Evolutionary conservation across 2,797 vertebrate species (phyloP).

Genomic region (Threskiornis aethiopicus): DNA sequence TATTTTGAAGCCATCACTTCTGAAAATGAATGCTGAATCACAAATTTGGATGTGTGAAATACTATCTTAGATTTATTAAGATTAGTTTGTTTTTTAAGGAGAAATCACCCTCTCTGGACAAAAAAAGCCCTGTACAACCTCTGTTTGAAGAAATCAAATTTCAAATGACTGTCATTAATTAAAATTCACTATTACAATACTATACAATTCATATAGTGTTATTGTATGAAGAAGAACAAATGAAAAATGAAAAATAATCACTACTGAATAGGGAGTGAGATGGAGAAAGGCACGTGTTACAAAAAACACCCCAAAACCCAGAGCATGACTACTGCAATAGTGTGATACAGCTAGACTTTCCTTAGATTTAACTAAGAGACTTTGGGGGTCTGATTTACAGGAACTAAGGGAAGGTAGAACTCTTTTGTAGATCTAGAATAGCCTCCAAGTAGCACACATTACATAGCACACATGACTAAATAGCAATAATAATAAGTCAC

Average conservation of each 20-base stretch:
- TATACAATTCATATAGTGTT: neutral
- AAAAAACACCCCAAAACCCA: neutral
- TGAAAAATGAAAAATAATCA: neutral
- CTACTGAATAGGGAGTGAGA: neutral
- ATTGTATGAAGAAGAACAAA: neutral
- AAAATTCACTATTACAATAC: neutral
- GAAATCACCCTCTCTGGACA: neutral
- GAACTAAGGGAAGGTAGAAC: neutral
- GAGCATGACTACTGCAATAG: neutral
- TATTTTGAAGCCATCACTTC: conserved; percentile 19
- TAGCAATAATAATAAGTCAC: neutral
- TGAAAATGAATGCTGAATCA: neutral
- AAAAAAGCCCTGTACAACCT: neutral
- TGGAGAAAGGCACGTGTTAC: fast-evolving
- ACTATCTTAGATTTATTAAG: neutral
- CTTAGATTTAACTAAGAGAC: neutral
- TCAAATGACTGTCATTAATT: neutral
- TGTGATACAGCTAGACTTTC: neutral
- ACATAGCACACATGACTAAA: neutral
- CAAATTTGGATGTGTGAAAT: neutral
- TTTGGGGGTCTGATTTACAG: neutral
- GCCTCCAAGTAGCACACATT: neutral
- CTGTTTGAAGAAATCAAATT: neutral
- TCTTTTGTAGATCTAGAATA: neutral
- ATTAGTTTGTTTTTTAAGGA: neutral